Conservation (phyloP, 1,140 invertebrate species). For the Cotesia chilonis region DNA sequence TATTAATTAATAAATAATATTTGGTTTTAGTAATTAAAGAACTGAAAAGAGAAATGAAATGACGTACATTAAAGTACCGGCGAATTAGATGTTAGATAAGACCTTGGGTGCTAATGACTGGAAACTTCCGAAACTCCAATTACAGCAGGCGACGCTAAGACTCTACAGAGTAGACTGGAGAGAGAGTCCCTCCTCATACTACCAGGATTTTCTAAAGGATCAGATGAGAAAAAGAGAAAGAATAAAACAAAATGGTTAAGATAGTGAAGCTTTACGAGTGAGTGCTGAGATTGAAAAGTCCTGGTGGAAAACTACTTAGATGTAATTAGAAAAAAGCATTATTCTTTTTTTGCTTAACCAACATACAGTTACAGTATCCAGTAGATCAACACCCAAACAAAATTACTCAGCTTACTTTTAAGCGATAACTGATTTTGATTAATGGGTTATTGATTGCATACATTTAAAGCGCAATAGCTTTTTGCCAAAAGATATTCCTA, state of each 20-base stretch:
- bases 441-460: too few relatives aligned
- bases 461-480: too few relatives aligned
- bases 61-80: conserved; percentile 21
- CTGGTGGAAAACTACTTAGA: conserved; percentile 28
- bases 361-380: background rate
- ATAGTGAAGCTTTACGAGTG: conserved; percentile 35
- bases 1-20: too few relatives aligned
- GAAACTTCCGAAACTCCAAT: conserved; percentile 45
- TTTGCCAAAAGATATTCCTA: background rate
- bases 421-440: too few relatives aligned
- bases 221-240: conserved; percentile 16
- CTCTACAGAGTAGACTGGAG: background rate
- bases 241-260: background rate
- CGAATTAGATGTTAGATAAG: conserved; percentile 44
- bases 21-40: too few relatives aligned
- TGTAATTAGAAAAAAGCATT: conserved; percentile 25
- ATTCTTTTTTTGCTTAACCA: background rate
- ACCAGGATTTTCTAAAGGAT: background rate
- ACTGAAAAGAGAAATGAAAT: conserved; percentile 1
- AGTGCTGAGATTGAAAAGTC: conserved; percentile 41
- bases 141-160: conserved; percentile 37
- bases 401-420: background rate
- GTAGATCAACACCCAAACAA: background rate
- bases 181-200: conserved; percentile 21
- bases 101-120: conserved; percentile 42